Evolutionary conservation across 2,113 vertebrate genomes (phyloP), one percentile per base, ranked within the genome.

Genomic region (Hyperoodon ampullatus): DNA sequence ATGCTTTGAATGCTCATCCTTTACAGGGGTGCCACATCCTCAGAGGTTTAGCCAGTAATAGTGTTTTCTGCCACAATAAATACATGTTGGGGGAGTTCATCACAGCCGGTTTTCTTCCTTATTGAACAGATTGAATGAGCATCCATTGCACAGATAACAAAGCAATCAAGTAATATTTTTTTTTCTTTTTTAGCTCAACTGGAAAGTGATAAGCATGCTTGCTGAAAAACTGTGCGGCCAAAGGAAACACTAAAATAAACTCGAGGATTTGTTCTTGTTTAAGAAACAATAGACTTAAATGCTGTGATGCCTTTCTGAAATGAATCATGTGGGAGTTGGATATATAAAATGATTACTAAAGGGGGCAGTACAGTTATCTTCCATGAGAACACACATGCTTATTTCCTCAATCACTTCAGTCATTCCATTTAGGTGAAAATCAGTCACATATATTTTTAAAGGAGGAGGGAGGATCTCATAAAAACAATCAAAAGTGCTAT

Each of bases 1-100:
- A 95, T 18, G 84, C 88, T 97, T 74, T 35, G 71, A 96, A 83
- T 74, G 72, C 13, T 83, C 82, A 95, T 96, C 72, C 35, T 95
- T 96, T 89, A 89, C 24, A 28, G n/a, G 26, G 33, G 23, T 58
- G 74, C 42, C 82, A 80, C 39, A 53, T 65, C 94, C 55, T 65
- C 65, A 8, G 33, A 93, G 83, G 82, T 65, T 86, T 82, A 80
- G 35, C 83, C n/a, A 39, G 44, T 78, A 84, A 95, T 50, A n/a
- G 75, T 0, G 6, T 72, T 96, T 95, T 66, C 66, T 94, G 78
- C 47, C 77, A 89, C 81, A 91, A 80, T 91, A 94, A 95, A 97
- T 90, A 89, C 53, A 94, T 44, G 77, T 15, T 65, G 24, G 13
- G 5, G 7, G 30, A 84, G 66, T 84, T 96, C 53, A 72, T 96